Conservation (phyloP, 2,797 vertebrate genomes). For the Micropoecilia bifurca region DNA sequence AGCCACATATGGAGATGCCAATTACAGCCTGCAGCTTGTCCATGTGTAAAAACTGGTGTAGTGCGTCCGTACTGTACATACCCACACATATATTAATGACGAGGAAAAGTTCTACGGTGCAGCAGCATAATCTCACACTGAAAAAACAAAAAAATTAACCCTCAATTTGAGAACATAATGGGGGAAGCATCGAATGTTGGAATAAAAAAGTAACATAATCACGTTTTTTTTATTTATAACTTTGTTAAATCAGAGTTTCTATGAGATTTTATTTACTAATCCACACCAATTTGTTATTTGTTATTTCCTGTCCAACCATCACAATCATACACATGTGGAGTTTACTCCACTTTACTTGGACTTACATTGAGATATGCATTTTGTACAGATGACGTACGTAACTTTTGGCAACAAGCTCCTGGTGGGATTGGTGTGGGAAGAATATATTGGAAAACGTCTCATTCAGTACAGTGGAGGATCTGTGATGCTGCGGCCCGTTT, state of each 20-base stretch:
- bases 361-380: neutral
- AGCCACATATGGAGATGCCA: neutral
- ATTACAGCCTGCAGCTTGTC: slow-evolving; percentile 2
- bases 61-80: neutral
- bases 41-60: neutral
- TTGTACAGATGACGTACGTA: neutral
- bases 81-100: neutral
- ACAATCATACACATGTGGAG: neutral
- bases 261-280: neutral
- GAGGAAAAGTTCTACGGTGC: neutral
- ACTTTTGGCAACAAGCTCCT: neutral
- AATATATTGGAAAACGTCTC: neutral
- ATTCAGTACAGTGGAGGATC: neutral
- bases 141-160: neutral
- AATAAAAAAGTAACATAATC: neutral
- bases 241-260: neutral
- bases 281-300: neutral
- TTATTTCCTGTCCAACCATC: neutral
- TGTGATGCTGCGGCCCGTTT: neutral
- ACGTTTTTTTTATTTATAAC: neutral
- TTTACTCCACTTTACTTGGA: neutral
- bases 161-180: neutral
- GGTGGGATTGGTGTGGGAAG: neutral
- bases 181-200: neutral
- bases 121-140: neutral